A percentile compares a stretch with the other conserved stretches of the same genome.
Conservation (phyloP, 2,888 invertebrate genomes). For the Leucozona laternaria region DNA sequence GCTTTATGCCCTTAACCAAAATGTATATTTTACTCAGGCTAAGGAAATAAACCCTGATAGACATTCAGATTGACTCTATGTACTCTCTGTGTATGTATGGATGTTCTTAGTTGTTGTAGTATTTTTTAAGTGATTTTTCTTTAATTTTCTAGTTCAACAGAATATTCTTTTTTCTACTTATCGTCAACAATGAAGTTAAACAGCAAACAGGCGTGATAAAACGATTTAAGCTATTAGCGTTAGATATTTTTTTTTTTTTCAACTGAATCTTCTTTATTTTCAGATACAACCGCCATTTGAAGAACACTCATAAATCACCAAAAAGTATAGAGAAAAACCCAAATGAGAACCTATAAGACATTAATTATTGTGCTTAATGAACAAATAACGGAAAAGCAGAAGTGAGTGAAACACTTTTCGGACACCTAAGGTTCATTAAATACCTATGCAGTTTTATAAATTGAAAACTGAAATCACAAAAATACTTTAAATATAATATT, state of each 20-base stretch:
- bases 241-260: not conserved
- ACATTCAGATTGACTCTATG: no score
- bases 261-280: conserved; percentile 28
- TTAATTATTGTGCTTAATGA: not conserved
- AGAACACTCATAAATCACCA: conserved; percentile 48
- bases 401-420: not conserved
- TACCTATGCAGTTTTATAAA: not conserved
- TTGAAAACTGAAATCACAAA: not conserved
- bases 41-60: no score
- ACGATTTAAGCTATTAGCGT: no score
- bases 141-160: no score
- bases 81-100: no score
- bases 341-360: not conserved
- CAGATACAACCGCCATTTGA: conserved; percentile 70
- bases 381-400: not conserved
- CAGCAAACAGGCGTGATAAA: not conserved
- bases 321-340: not conserved
- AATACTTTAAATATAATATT: not conserved
- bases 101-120: no score
- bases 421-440: not conserved
- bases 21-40: no score
- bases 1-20: no score
- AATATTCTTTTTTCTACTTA: no score
- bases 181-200: not conserved
- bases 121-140: no score